These are phyloP conservation scores for Lasaia peninsularis DNA, from an alignment of 1,140 invertebrate genomes.

Conservation along the genomic window DNA sequence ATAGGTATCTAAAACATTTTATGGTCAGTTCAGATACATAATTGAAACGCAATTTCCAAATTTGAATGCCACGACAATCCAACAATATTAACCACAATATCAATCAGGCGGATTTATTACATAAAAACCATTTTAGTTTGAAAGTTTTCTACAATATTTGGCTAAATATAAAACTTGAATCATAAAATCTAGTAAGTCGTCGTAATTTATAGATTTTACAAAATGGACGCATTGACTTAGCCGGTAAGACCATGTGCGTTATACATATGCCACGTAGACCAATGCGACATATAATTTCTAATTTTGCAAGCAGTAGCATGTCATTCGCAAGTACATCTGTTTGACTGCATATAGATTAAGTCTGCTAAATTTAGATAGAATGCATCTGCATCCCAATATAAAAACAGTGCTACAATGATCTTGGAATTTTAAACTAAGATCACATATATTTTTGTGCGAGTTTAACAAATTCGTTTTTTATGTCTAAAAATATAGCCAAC, in stretches of 20 bases:
- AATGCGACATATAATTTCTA: conserved; percentile 53
- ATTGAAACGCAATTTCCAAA: conserved; percentile 1
- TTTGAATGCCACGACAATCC: neutral
- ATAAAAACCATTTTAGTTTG: neutral
- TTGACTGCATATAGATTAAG: conserved; percentile 49
- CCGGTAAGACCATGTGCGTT: conserved; percentile 47
- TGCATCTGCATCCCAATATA: conserved; percentile 42
- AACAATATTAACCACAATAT: neutral
- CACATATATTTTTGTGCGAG: neutral
- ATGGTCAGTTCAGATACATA: neutral
- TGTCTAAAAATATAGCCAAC: no score
- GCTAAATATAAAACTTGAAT: neutral
- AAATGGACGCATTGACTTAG: conserved; percentile 47
- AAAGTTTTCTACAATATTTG: neutral
- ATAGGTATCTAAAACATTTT: neutral
- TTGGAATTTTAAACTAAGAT: neutral
- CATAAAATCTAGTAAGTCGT: neutral
- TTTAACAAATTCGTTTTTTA: neutral
- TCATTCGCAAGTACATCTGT: conserved; percentile 50
- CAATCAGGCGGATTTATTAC: neutral
- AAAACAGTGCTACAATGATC: conserved; percentile 25
- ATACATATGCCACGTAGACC: conserved; percentile 35
- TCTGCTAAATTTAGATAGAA: conserved; percentile 63
- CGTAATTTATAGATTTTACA: conserved; percentile 29
- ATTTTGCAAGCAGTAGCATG: conserved; percentile 49